Evolutionary conservation across 2,888 invertebrate genomes (phyloP).

Genomic region (Leptinotarsa peninsularis): DNA sequence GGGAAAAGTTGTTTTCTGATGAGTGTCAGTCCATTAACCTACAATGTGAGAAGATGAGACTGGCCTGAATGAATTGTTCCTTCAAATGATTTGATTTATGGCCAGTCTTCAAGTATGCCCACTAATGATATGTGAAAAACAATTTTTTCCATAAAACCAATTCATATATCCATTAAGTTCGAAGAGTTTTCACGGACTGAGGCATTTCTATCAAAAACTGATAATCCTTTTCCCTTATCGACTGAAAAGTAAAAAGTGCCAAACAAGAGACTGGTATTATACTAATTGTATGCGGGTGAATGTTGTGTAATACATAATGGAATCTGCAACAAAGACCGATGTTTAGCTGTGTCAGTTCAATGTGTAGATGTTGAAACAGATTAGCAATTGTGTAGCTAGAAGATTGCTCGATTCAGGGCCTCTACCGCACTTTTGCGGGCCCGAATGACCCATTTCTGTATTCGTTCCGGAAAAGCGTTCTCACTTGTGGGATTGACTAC

Average conservation of each 20-base stretch:
- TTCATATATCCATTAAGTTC: too few relatives aligned
- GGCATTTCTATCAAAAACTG: neutral
- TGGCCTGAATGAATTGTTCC: too few relatives aligned
- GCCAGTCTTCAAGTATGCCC: too few relatives aligned
- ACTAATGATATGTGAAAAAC: too few relatives aligned
- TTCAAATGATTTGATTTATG: too few relatives aligned
- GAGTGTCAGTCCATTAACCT: too few relatives aligned
- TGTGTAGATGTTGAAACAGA: slow-evolving; percentile 48
- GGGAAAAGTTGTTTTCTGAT: too few relatives aligned
- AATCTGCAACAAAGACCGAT: slow-evolving; percentile 37
- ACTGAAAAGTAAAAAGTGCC: slow-evolving; percentile 20
- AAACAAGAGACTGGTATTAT: slow-evolving; percentile 24
- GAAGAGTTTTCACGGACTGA: neutral
- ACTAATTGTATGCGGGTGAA: slow-evolving; percentile 30
- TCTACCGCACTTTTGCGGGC: slow-evolving; percentile 24
- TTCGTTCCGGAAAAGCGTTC: neutral
- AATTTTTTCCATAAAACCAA: too few relatives aligned
- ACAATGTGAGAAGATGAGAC: too few relatives aligned
- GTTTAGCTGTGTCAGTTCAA: slow-evolving; percentile 42
- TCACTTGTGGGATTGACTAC: slow-evolving; percentile 2
- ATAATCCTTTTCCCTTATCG: neutral
- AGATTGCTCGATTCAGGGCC: slow-evolving; percentile 46
- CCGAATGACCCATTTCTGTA: slow-evolving; percentile 7
- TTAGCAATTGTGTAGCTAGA: slow-evolving; percentile 47
- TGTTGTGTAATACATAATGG: slow-evolving; percentile 37